Evolutionary conservation across 2,113 vertebrate species (phyloP), one percentile per base, ranked within the genome.

Genomic region (Corynorhinus townsendii): DNA sequence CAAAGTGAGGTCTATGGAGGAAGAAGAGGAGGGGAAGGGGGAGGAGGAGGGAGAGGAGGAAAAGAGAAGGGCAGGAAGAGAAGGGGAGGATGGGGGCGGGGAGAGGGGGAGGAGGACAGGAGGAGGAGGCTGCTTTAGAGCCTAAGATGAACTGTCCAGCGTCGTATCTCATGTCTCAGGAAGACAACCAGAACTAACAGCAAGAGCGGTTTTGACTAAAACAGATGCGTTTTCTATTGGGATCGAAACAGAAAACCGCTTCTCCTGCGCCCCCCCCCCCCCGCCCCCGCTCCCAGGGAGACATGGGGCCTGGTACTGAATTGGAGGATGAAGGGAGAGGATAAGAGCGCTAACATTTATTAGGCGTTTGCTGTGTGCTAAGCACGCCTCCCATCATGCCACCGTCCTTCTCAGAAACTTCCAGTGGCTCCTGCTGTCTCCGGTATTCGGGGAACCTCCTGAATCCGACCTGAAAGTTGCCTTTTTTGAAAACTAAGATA

Each of bases 291-390:
- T 15, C 11, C 79, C 7, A 1, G 8, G 77, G 81, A 77, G 45
- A 38, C 56, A 28, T 8, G 14, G 52, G 15, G 24, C 35, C 52
- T 12, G 77, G 49, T 15, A 8, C 40, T 17, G 43, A 59, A 1
- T 5, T 16, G 71, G 20, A 26, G 14, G 28, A 0, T 5, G 20
- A 17, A n/a, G 15, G 33, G 7, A 24, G 33, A 16, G 26, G 56
- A 10, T 16, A 38, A 26, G 26, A 49, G 26, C 43, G 52, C 59
- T 11, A 33, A 12, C 22, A 5, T 14, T 4, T 77, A 24, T 7
- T 26, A 7, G 35, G 45, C 9, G 7, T 9, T 28, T 28, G 6
- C 76, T 35, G 0, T 5, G 14, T 3, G 3, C 76, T 4, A 12
- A 28, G 24, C 16, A 19, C 59, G 45, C 35, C 40, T 15, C n/a